Base-by-base conservation (phyloP, 1,140 invertebrate species). In the Helicoverpa zea region DNA sequence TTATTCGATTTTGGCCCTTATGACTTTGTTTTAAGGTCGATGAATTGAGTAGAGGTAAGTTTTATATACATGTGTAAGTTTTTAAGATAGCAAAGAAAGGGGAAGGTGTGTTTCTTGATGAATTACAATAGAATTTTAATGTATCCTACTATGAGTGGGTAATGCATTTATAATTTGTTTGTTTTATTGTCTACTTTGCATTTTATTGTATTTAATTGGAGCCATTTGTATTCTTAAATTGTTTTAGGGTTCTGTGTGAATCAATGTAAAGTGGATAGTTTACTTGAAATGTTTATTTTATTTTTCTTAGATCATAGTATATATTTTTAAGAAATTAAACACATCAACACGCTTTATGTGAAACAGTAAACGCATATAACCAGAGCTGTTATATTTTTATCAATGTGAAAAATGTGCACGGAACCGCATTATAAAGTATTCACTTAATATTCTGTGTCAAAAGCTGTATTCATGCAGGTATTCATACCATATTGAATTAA, bases 91-190 rank as follows among this genome's bases (percentile, higher is more conserved):
- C 86, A 89, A 86, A 87, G 89, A 89, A 93, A 91, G 89, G 91
- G 92, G 90, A 90, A 91, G 87, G 87, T 78, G 85, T 79, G 85
- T 88, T 92, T 91, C 91, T 93, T 93, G 87, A 93, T 93, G 90
- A 89, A 93, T 93, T 92, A 93, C 90, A 90, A 92, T 93, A 93
- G 89, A 94, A 93, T 93, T 91, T 92, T 91, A 92, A 93, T 91
- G 90, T 88, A 87, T 87, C 80, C 85, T 89, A 89, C 90, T 79
- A 56, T 79, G 89, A 91, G 89, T 91, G 87, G 85, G 87, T 93
- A 93, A 94, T 94, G 90, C 82, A 83, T 93, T 93, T 93, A 93
- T 94, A 94, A 94, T 94, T 91, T 93, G 93, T 94, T 94, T 94
- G 90, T 90, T 92, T 93, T 93, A 92, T 92, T 89, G 85, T 92